Evolutionary conservation across 1,140 invertebrate species (phyloP).

Genomic region (Chironomus tepperi): DNA sequence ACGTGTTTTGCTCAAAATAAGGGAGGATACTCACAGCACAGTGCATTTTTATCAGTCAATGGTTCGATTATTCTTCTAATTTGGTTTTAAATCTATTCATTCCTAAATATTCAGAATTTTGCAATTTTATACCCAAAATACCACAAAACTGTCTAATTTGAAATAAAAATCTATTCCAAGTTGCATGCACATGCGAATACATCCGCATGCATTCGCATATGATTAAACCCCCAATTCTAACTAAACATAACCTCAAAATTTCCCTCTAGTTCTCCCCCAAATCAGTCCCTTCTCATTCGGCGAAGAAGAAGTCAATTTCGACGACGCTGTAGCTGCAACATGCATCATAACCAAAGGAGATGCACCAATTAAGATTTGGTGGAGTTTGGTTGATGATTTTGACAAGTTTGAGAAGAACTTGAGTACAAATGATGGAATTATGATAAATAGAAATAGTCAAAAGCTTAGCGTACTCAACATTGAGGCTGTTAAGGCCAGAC

Average conservation of each 20-base stretch:
- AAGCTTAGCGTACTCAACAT: slow-evolving; percentile 55
- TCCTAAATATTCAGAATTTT: slow-evolving; percentile 24
- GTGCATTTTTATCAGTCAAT: slow-evolving; percentile 53
- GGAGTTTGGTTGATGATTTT: slow-evolving; percentile 49
- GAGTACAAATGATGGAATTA: neutral
- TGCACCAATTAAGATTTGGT: slow-evolving; percentile 52
- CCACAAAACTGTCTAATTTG: too few species aligned
- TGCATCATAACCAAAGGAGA: slow-evolving; percentile 50
- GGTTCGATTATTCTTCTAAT: slow-evolving; percentile 41
- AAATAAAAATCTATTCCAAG: too few species aligned
- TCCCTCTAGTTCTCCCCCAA: slow-evolving; percentile 46
- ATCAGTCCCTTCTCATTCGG: slow-evolving; percentile 51
- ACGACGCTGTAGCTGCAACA: slow-evolving; percentile 48
- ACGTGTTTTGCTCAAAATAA: slow-evolving; percentile 55
- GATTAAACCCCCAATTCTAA: neutral
- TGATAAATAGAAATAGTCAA: neutral
- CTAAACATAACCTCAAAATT: slow-evolving; percentile 26
- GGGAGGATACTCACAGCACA: slow-evolving; percentile 52
- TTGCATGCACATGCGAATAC: too few species aligned
- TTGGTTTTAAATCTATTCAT: neutral
- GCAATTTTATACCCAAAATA: neutral
- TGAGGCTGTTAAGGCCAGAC: slow-evolving; percentile 55
- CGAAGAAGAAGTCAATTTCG: slow-evolving; percentile 48
- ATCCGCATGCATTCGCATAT: too few species aligned
- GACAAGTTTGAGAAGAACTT: slow-evolving; percentile 28